Base-by-base conservation (phyloP, 2,797 vertebrate genomes). In the Artibeus lituratus region DNA sequence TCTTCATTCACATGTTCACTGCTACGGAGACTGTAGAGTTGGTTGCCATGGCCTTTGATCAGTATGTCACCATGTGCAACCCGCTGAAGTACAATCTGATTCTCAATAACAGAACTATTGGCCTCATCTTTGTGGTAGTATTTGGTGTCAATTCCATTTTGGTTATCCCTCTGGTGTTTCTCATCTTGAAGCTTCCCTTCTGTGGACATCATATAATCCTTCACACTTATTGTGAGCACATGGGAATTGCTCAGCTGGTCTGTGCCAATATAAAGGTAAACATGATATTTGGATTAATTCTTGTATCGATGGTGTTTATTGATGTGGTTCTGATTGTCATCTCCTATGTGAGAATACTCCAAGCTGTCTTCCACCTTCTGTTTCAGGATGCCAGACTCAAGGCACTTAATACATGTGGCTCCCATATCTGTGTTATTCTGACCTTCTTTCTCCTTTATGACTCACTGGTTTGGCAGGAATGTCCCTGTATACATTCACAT, bases 101-200 rank as follows among this genome's bases (percentile, higher is more conserved):
- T 39, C 94, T 98, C 83, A 99, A 98, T 83, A 98, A 98, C 95
- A 96, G 6, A 65, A 69, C 72, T 14, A 91, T 96, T 24, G 42
- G 37, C 29, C 32, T 92, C 39, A 69, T 73, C 47, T 44, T 90
- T 11, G 32, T 77, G 42, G 53, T 87, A 7, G 11, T 93, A 11
- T 87, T 80, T 78, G 86, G 70, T 4, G 24, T 92, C 26, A 73
- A 80, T 70, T 94, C 96, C 49, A 65, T 93, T 73, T 83, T 93
- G 16, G 19, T 93, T 26, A 24, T 80, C 24, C 90, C 87, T 37
- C 12, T 96, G 70, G 92, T 83, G 22, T 96, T 96, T 87, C 90
- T 83, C 26, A 77, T 94, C 39, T 32, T 90, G 69, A 90, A 86
- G 49, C 85, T 96, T 49, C 86, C 95, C 9, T 96, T 96, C 81